A percentile compares a stretch with the other conserved stretches of the same genome.
phyloP scores from a whole-genome alignment of 2,888 invertebrate genomes.

The Drosophila nr. perissopoda region DNA sequence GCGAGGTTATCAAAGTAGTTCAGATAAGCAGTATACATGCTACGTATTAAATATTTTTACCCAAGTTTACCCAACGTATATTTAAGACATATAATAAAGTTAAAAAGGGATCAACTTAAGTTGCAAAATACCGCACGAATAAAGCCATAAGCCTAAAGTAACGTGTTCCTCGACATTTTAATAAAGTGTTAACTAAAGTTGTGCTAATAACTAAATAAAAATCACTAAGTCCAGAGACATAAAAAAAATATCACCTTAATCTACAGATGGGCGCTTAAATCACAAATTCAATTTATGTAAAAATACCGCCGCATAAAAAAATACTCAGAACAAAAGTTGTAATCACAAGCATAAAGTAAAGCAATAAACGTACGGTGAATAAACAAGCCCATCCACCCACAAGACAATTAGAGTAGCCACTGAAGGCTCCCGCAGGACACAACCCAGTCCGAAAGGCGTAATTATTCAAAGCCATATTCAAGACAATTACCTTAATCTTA shows the following conservation, averaged over 20 bases:
- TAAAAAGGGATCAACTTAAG: not conserved
- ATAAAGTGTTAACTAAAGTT: not conserved
- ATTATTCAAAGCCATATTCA: conserved; percentile 57
- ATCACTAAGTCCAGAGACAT: not conserved
- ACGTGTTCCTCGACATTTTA: not conserved
- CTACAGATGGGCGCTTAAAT: not conserved
- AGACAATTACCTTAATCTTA: conserved; percentile 70
- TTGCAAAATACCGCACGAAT: not conserved
- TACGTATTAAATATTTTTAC: conserved; percentile 50
- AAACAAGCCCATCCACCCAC: conserved; percentile 2
- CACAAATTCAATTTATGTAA: conserved; percentile 14
- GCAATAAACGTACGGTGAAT: not conserved
- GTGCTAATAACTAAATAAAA: not conserved
- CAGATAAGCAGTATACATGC: conserved; percentile 56
- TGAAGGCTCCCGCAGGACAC: conserved; percentile 8
- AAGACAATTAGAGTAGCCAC: conserved; percentile 10
- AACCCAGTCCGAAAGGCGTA: conserved; percentile 16
- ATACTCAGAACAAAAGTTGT: not conserved
- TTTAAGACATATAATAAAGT: not conserved
- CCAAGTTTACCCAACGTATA: conserved; percentile 14
- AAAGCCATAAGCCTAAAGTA: not conserved
- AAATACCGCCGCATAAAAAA: not conserved
- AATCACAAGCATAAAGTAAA: conserved; percentile 20
- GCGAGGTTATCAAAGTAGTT: conserved; percentile 57
- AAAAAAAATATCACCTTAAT: not conserved